Evolutionary conservation across 2,797 vertebrate species (phyloP), one percentile per base, ranked within the genome.

Genomic region (Neomorphus geoffroyi): DNA sequence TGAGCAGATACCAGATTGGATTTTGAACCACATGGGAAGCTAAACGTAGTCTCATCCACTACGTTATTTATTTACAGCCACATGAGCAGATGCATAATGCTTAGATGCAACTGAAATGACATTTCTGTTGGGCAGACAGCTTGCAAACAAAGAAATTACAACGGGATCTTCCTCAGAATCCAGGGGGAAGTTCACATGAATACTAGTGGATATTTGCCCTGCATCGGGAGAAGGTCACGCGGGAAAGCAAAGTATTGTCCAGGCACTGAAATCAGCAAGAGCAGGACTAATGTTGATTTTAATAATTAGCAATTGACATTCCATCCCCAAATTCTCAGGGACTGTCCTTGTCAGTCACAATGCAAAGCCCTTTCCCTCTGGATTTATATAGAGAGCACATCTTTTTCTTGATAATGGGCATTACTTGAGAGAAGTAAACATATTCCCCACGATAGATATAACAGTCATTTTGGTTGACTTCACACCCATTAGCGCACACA

Each of bases 41-140:
- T 88, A 86, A 81, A 92, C 13, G 16, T 54, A 86, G 80, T 67
- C 64, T 94, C 88, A 90, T 88, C 70, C 35, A 70, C 7, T 11
- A 70, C 2, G 88, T 92, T 90, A 90, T 88, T 95, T 96, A 94
- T 95, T 92, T 93, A 94, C 88, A 92, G 83, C 85, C 80, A 90
- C 67, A 92, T n/a, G 83, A 96, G 80, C 88, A 94, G 88, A 88
- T 94, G 82, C 60, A 90, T 77, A 92, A 88, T 65, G 90, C 80
- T 96, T 92, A 95, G 80, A 93, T 85, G 86, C 64, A 86, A 92
- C 77, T 64, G 86, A 88, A 96, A 91, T 93, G 60, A 87, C 86
- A 90, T 94, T 95, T 96, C 83, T 96, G 80, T 84, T 94, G 83
- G 80, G 80, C 85, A 86, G 91, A 81, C 64, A 84, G 56, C 80